Evolutionary conservation across 1,140 invertebrate species (phyloP).

Genomic region (Maniola jurtina): DNA sequence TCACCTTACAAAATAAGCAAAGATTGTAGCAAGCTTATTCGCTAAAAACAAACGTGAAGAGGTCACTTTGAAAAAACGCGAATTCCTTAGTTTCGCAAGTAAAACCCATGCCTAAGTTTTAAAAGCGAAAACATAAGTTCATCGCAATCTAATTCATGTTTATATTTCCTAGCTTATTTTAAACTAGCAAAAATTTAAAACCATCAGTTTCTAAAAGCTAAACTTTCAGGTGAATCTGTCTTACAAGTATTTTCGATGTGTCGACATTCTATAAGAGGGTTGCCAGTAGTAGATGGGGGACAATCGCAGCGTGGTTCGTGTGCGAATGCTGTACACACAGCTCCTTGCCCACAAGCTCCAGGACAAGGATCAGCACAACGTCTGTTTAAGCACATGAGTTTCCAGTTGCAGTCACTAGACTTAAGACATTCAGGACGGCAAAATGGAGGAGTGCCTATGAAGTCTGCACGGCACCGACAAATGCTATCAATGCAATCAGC

Average conservation of each 20-base stretch:
- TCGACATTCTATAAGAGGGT: slow-evolving; percentile 81
- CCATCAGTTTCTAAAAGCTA: slow-evolving; percentile 44
- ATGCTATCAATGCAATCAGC: slow-evolving; percentile 81
- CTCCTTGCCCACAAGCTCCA: slow-evolving; percentile 84
- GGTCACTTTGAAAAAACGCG: slow-evolving; percentile 33
- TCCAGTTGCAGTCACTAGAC: slow-evolving; percentile 83
- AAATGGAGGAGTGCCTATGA: slow-evolving; percentile 83
- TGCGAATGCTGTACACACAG: slow-evolving; percentile 84
- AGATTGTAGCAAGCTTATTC: slow-evolving; percentile 49
- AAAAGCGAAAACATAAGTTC: slow-evolving; percentile 63
- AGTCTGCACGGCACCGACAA: slow-evolving; percentile 82
- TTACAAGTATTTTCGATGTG: slow-evolving; percentile 68
- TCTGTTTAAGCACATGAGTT: slow-evolving; percentile 85
- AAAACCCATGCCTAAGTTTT: slow-evolving; percentile 78
- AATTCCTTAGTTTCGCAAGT: slow-evolving; percentile 59
- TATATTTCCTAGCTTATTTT: slow-evolving; percentile 21
- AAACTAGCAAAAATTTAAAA: slow-evolving; percentile 37
- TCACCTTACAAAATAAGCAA: slow-evolving; percentile 44
- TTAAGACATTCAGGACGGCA: slow-evolving; percentile 85
- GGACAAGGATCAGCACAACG: slow-evolving; percentile 87
- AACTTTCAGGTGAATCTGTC: slow-evolving; percentile 66
- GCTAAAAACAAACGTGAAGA: slow-evolving; percentile 6
- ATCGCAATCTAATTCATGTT: slow-evolving; percentile 24
- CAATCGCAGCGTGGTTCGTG: slow-evolving; percentile 89
- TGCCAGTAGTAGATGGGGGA: slow-evolving; percentile 76